phyloP scores from a whole-genome alignment of 92 coral and sea anemone species.

The Zoanthus gigantus region DNA sequence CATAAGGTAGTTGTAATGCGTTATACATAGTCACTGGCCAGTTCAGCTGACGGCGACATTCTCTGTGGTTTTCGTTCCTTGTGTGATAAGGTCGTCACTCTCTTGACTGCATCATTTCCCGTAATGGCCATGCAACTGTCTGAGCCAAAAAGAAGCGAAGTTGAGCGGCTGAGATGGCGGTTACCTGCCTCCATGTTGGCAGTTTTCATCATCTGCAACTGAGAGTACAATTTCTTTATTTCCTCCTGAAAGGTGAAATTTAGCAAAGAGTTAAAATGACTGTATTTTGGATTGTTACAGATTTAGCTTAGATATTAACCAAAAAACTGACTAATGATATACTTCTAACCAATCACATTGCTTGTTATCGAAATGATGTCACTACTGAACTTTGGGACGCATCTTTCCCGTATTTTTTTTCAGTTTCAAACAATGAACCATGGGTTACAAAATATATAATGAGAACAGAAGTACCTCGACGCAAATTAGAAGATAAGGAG shows the following conservation, averaged over 20 bases:
- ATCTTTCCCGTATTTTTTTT: no score
- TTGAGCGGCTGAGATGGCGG: slow-evolving; percentile 78
- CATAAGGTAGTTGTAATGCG: background rate
- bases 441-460: no score
- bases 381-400: no score
- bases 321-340: no score
- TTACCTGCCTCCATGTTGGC: slow-evolving; percentile 89
- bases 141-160: slow-evolving; percentile 64
- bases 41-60: slow-evolving; percentile 76
- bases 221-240: slow-evolving; percentile 84
- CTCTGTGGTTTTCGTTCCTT: slow-evolving; percentile 74
- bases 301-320: no score
- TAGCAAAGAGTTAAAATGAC: background rate
- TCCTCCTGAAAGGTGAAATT: slow-evolving; percentile 62
- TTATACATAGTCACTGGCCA: slow-evolving; percentile 79
- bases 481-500: no score
- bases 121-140: slow-evolving; percentile 51
- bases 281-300: background rate
- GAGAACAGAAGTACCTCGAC: no score
- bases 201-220: slow-evolving; percentile 81
- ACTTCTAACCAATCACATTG: no score
- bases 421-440: no score
- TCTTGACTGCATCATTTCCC: slow-evolving; percentile 25
- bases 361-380: no score
- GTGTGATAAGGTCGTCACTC: slow-evolving; percentile 19